A percentile compares a stretch with the other conserved stretches of the same genome.
Evolutionary conservation across 1,140 invertebrate genomes (phyloP).

Genomic region (Bactericera cockerelli): DNA sequence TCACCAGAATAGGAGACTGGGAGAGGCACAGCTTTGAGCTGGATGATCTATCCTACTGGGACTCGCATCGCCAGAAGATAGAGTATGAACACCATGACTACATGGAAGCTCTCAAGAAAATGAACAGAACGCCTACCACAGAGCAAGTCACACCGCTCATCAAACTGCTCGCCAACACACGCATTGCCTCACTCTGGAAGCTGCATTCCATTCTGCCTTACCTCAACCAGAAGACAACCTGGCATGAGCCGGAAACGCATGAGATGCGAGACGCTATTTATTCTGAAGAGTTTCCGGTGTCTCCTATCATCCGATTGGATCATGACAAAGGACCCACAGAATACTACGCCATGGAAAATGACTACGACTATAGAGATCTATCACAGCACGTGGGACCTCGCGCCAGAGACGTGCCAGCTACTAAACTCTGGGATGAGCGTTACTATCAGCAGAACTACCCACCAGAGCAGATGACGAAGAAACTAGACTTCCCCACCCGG

Average conservation of each 20-base stretch:
- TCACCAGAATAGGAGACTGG: constrained; percentile 5
- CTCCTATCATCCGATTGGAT: neutral
- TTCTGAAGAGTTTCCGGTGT: constrained; percentile 2
- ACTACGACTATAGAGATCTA: constrained; percentile 1
- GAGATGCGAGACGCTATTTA: neutral
- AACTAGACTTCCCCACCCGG: neutral
- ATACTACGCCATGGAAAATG: neutral
- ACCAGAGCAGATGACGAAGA: neutral
- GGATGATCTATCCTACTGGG: constrained; percentile 2
- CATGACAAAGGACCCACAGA: neutral
- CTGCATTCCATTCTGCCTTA: constrained; percentile 4
- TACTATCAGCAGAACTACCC: constrained; percentile 1
- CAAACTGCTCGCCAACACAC: constrained; percentile 1
- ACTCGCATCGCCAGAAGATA: neutral
- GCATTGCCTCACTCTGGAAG: neutral
- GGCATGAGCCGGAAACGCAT: neutral
- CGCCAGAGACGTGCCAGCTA: neutral
- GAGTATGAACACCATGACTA: constrained; percentile 4
- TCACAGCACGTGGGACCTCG: neutral
- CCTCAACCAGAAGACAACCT: neutral
- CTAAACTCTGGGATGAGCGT: neutral
- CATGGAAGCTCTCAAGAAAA: neutral
- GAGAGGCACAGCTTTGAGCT: neutral
- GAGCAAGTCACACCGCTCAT: neutral
- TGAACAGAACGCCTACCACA: neutral